Evolutionary conservation across 2,888 invertebrate genomes (phyloP).

Genomic region (Dascillus cervinus): DNA sequence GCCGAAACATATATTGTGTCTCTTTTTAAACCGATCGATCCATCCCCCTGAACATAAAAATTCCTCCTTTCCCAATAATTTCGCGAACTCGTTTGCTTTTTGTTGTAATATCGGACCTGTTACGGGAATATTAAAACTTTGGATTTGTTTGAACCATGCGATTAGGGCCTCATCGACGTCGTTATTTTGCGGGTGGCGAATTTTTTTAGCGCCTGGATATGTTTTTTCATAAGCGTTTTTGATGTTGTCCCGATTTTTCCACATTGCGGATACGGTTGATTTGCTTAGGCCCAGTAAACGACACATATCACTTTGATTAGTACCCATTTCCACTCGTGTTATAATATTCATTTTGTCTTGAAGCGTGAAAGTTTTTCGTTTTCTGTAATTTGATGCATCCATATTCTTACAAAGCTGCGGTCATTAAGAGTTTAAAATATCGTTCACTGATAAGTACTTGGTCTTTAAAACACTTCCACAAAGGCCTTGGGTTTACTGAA

Average conservation of each 20-base stretch:
- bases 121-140: slow-evolving; percentile 8
- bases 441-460: too few relatives aligned
- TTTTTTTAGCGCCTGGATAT: slow-evolving; percentile 6
- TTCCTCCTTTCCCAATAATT: slow-evolving; percentile 7
- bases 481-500: too few relatives aligned
- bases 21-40: slow-evolving; percentile 12
- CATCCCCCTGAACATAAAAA: slow-evolving; percentile 13
- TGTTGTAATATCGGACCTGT: slow-evolving; percentile 14
- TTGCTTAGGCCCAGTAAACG: slow-evolving; percentile 8
- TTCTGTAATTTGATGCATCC: too few relatives aligned
- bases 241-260: slow-evolving; percentile 11
- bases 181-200: slow-evolving; percentile 7
- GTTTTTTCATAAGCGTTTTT: slow-evolving; percentile 9
- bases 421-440: too few relatives aligned
- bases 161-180: slow-evolving; percentile 11
- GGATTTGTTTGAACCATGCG: slow-evolving; percentile 14
- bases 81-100: slow-evolving; percentile 15
- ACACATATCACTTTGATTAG: slow-evolving; percentile 6
- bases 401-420: too few relatives aligned
- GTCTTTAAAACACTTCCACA: too few relatives aligned
- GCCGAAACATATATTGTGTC: slow-evolving; percentile 10
- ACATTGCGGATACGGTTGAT: slow-evolving; percentile 15
- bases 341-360: slow-evolving; percentile 16
- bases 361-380: slow-evolving; percentile 12
- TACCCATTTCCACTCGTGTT: slow-evolving; percentile 11